These are phyloP conservation scores for Vicugna pacos DNA, from an alignment of 2,113 vertebrate species.

Conservation along the genomic window DNA sequence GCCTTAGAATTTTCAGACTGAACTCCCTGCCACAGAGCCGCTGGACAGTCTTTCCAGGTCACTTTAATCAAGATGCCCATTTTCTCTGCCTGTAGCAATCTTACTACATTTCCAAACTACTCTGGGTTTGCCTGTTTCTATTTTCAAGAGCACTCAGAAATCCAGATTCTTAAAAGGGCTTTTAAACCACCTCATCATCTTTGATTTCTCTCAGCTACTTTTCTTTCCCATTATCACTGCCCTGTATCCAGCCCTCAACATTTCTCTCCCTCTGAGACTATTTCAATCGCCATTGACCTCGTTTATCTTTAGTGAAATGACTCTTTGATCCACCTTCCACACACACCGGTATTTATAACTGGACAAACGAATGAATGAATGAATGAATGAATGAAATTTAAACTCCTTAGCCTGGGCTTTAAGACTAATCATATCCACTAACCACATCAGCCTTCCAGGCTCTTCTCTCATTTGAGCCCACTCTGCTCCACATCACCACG, in stretches of 20 bases:
- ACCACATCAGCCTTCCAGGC: background rate
- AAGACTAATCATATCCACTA: background rate
- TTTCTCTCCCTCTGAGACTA: background rate
- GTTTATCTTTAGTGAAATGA: background rate
- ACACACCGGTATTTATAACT: background rate
- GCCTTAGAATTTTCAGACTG: background rate
- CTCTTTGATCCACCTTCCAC: background rate
- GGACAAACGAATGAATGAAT: background rate
- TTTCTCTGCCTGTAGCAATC: background rate
- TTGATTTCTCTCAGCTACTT: background rate
- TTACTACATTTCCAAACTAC: background rate
- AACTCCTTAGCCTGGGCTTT: background rate
- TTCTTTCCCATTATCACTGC: background rate
- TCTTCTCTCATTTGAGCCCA: background rate
- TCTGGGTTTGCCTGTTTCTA: background rate
- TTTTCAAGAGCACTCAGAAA: background rate
- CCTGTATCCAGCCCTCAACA: background rate
- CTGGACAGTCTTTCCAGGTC: background rate
- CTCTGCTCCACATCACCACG: background rate
- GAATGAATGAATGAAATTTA: background rate
- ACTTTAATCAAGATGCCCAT: background rate
- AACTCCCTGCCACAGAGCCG: background rate
- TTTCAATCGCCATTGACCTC: background rate
- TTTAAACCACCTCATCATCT: constrained; percentile 28
- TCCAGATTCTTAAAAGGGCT: constrained; percentile 14